Evolutionary conservation across 2,113 vertebrate species (phyloP), one percentile per base, ranked within the genome.

Genomic region (Aythya baeri): DNA sequence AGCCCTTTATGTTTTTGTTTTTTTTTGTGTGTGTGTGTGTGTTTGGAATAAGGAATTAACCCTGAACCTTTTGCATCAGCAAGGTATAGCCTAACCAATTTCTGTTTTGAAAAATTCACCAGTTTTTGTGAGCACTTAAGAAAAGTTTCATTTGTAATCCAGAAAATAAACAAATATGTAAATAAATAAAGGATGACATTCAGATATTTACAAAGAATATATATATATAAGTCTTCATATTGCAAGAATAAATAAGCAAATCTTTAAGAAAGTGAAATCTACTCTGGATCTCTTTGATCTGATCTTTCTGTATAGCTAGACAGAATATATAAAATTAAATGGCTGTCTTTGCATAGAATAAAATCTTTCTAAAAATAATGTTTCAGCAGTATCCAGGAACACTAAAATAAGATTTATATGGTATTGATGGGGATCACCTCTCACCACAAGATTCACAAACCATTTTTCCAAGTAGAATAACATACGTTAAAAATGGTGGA

Each of bases 351-450:
- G 9, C 29, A 62, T 29, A 72, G 80, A 83, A 70, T 58, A 66
- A n/a, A 31, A 58, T 92, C 17, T 89, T 89, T 84, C 70, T 72
- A 75, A 97, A 75, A 86, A 79, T 82, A 90, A 75, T 66, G 10
- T 14, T 73, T 89, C 29, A 41, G 9, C 9, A 84, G 79, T 18
- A 89, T 71, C 50, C 46, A 87, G 54, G 87, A 92, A 85, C 27
- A 62, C 13, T 76, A 87, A 94, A 91, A 83, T 76, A 91, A 29
- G 21, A 83, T 74, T 89, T 76, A 22, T 66, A 43, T 67, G 6
- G 11, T 72, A 71, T 36, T 20, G 59, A 2, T 17, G 7, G 26
- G 31, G 34, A 87, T 27, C 44, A 50, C 65, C 20, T 83, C n/a
- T 74, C 87, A 18, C 43, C 11, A 21, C 17, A 74, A 44, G 4